Conservation (phyloP, 2,113 vertebrate species). For the Ptychochromis oligacanthus region DNA sequence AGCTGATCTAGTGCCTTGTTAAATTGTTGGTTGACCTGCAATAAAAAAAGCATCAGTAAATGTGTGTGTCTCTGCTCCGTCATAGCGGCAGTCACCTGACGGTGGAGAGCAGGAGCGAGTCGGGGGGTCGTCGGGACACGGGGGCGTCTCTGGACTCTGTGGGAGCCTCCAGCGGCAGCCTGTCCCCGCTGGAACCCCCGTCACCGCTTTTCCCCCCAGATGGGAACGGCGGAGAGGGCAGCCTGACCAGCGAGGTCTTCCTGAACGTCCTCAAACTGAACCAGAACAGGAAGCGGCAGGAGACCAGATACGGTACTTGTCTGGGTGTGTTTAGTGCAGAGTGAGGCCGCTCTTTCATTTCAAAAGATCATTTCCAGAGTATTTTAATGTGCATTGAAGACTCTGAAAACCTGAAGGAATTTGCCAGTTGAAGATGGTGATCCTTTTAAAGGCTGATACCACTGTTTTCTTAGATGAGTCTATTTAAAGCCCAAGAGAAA, state of each 20-base stretch:
- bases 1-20: background rate
- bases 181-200: constrained; percentile 71
- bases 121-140: constrained; percentile 68
- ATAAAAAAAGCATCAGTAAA: rapidly evolving
- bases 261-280: constrained; percentile 77
- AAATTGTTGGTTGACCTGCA: too few relatives aligned
- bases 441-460: too few relatives aligned
- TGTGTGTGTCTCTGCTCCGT: background rate
- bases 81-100: constrained; percentile 62
- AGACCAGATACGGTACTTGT: constrained; percentile 51
- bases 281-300: constrained; percentile 69
- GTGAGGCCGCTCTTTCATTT: too few relatives aligned
- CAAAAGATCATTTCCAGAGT: too few relatives aligned
- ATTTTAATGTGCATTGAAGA: background rate
- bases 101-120: constrained; percentile 30
- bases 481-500: too few relatives aligned
- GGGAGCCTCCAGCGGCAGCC: constrained; percentile 74
- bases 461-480: too few relatives aligned
- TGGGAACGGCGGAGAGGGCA: constrained; percentile 41
- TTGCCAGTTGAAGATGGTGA: background rate
- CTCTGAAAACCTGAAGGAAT: background rate
- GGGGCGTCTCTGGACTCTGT: constrained; percentile 74
- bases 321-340: background rate
- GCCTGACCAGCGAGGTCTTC: constrained; percentile 79
- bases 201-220: constrained; percentile 69